These are phyloP conservation scores for Doryteuthis pealeii DNA, from an alignment of 1,140 invertebrate species.

Conservation along the genomic window DNA sequence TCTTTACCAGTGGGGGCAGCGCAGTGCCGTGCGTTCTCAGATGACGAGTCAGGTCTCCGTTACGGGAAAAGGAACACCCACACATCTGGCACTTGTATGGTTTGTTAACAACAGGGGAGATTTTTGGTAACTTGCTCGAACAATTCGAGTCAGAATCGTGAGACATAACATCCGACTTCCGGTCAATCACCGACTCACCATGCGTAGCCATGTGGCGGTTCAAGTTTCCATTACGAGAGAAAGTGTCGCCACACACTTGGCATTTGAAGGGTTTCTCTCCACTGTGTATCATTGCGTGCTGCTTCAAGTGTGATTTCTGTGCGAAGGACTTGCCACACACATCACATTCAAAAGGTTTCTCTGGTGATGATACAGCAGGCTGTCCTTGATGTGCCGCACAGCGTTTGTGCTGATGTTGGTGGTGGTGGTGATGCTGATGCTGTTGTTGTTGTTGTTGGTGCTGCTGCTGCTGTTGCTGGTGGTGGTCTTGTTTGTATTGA, in stretches of 20 bases:
- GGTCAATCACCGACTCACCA: background rate
- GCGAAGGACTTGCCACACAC: constrained; percentile 58
- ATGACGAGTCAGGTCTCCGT: constrained; percentile 14
- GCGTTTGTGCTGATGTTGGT: too few species aligned
- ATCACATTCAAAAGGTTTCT: constrained; percentile 57
- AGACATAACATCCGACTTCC: too few species aligned
- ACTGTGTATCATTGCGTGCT: constrained; percentile 49
- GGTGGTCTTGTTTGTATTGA: too few species aligned
- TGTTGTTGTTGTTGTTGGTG: too few species aligned
- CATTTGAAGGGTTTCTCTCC: constrained; percentile 19
- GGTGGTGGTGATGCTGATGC: too few species aligned
- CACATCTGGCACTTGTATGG: constrained; percentile 21
- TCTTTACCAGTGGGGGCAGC: background rate
- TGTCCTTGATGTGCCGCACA: too few species aligned
- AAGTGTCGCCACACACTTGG: constrained; percentile 17
- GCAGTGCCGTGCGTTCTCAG: constrained; percentile 10
- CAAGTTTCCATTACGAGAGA: background rate
- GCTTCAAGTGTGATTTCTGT: constrained; percentile 53
- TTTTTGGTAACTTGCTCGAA: too few species aligned
- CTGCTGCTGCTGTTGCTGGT: too few species aligned
- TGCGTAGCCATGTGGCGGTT: constrained; percentile 17
- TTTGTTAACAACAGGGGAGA: constrained; percentile 1
- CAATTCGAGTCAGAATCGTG: too few species aligned
- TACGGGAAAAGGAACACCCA: constrained; percentile 11
- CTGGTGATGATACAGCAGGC: constrained; percentile 26